Evolutionary conservation across 1,140 invertebrate genomes (phyloP).

Genomic region (Thaumetopoea pityocampa): DNA sequence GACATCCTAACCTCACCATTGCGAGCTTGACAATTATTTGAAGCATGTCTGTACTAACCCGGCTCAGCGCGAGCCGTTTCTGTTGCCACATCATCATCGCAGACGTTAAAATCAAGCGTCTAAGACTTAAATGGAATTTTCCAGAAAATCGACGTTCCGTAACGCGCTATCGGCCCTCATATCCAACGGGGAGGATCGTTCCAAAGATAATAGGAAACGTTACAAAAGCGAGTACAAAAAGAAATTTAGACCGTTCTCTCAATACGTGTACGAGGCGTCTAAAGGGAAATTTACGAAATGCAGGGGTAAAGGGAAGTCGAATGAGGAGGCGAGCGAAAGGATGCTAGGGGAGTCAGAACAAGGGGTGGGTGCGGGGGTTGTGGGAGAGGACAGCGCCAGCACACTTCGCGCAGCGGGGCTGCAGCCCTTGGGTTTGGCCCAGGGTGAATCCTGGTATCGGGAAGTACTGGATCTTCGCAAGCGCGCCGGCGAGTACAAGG

Average conservation of each 20-base stretch:
- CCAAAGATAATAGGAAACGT: slow-evolving; percentile 77
- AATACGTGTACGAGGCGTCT: slow-evolving; percentile 84
- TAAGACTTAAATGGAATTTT: slow-evolving; percentile 73
- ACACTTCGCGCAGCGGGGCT: slow-evolving; percentile 59
- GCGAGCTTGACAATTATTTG: slow-evolving; percentile 71
- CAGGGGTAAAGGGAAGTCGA: slow-evolving; percentile 75
- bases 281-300: slow-evolving; percentile 84
- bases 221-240: slow-evolving; percentile 86
- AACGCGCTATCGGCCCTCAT: slow-evolving; percentile 74
- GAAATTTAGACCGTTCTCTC: slow-evolving; percentile 88
- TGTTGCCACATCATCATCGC: slow-evolving; percentile 68
- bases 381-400: slow-evolving; percentile 46
- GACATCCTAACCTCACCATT: slow-evolving; percentile 68
- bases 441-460: slow-evolving; percentile 84
- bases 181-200: slow-evolving; percentile 74
- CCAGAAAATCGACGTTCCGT: slow-evolving; percentile 77
- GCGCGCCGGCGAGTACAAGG: slow-evolving; percentile 94
- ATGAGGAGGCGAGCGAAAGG: slow-evolving; percentile 67
- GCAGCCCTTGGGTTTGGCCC: slow-evolving; percentile 60
- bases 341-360: slow-evolving; percentile 40
- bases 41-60: slow-evolving; percentile 70
- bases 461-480: slow-evolving; percentile 92
- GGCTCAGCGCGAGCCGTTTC: slow-evolving; percentile 66
- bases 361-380: slow-evolving; percentile 61
- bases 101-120: slow-evolving; percentile 46